These are phyloP conservation scores for Sebastes fasciatus DNA, from an alignment of 2,113 vertebrate species.

Conservation along the genomic window DNA sequence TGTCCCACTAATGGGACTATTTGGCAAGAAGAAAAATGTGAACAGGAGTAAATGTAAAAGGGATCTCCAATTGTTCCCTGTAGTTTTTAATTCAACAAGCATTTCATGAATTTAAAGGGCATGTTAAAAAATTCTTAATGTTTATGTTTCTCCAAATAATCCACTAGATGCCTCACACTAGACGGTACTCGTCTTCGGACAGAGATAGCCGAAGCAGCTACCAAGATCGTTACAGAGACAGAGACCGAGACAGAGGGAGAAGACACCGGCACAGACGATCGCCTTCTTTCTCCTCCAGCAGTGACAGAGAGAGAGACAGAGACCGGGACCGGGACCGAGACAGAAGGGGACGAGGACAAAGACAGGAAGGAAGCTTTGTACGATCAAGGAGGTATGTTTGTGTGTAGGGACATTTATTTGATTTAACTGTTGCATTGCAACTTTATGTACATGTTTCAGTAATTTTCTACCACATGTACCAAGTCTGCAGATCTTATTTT, in stretches of 20 bases:
- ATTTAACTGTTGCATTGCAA: background rate
- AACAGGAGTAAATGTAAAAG: background rate
- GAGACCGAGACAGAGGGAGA: slow-evolving; percentile 91
- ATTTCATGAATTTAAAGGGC: background rate
- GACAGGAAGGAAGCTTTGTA: slow-evolving; percentile 78
- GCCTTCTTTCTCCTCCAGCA: slow-evolving; percentile 90
- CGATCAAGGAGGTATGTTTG: slow-evolving; percentile 82
- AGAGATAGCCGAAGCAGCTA: slow-evolving; percentile 94
- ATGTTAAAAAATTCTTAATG: background rate
- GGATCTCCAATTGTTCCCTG: background rate
- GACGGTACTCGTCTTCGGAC: slow-evolving; percentile 94
- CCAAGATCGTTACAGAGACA: slow-evolving; percentile 91
- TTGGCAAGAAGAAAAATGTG: background rate
- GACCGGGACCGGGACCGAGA: slow-evolving; percentile 40
- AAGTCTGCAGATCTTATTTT: background rate
- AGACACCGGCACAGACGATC: slow-evolving; percentile 91
- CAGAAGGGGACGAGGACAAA: slow-evolving; percentile 73
- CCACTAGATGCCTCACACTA: slow-evolving; percentile 93
- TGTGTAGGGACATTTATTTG: background rate
- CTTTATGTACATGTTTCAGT: background rate
- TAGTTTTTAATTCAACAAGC: background rate
- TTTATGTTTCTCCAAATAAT: background rate
- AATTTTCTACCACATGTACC: background rate
- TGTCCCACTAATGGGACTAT: background rate
- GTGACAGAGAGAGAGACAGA: slow-evolving; percentile 75